Conservation (phyloP, 2,888 invertebrate species). For the Lydus trimaculatus region DNA sequence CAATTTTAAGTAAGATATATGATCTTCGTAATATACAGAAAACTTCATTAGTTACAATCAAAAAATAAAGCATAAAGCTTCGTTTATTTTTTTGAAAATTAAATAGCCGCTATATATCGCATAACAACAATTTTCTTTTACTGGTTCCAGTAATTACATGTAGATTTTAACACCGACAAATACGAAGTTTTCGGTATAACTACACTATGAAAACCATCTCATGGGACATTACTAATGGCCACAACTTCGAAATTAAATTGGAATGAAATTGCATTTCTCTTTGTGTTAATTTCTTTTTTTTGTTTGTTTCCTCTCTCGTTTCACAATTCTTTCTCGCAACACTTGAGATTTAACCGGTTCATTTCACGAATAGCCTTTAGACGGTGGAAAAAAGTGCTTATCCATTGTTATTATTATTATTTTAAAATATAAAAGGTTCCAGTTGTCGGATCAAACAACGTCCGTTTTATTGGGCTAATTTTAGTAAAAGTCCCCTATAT, state of each 20-base stretch:
- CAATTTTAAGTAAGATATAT: background rate
- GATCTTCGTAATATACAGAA: background rate
- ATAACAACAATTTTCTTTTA: slow-evolving; percentile 6
- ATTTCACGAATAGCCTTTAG: background rate
- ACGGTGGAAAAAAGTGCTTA: background rate
- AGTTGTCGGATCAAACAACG: background rate
- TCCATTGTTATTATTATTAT: background rate
- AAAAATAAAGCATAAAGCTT: background rate
- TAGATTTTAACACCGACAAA: slow-evolving; percentile 26
- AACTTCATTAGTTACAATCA: background rate
- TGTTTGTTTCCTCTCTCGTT: background rate
- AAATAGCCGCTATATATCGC: background rate
- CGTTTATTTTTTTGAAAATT: background rate
- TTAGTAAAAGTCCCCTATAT: slow-evolving; percentile 23
- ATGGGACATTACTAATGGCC: slow-evolving; percentile 31
- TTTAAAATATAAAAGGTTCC: background rate
- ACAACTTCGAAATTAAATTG: slow-evolving; percentile 33
- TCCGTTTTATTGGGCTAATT: slow-evolving; percentile 30
- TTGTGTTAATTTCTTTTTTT: slow-evolving; percentile 6
- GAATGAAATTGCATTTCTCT: slow-evolving; percentile 30
- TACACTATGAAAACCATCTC: slow-evolving; percentile 20
- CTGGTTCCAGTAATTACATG: slow-evolving; percentile 26
- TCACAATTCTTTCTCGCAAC: background rate
- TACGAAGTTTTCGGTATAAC: slow-evolving; percentile 20
- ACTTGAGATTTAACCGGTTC: background rate